Evolutionary conservation across 2,797 vertebrate genomes (phyloP).

Genomic region (Benthosema pterotum): DNA sequence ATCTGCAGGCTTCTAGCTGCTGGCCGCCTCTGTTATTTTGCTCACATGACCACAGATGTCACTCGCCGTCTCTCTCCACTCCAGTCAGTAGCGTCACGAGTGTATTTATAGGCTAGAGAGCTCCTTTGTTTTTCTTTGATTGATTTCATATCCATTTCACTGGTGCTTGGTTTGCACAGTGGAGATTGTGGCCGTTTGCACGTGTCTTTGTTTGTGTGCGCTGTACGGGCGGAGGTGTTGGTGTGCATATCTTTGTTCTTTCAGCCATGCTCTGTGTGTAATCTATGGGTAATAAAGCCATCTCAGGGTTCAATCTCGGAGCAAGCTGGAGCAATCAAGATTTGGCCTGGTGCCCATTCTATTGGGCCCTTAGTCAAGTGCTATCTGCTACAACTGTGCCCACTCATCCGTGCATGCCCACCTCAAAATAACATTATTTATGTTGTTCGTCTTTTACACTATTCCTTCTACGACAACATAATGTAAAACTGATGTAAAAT

Average conservation of each 20-base stretch:
- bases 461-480: slow-evolving; percentile 32
- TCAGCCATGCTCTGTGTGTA: slow-evolving; percentile 33
- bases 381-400: slow-evolving; percentile 32
- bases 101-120: background rate
- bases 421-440: slow-evolving; percentile 38
- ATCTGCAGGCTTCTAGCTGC: background rate
- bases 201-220: slow-evolving; percentile 6
- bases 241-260: slow-evolving; percentile 11
- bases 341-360: slow-evolving; percentile 35
- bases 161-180: slow-evolving; percentile 34
- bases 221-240: slow-evolving; percentile 14
- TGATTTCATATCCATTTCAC: slow-evolving; percentile 15
- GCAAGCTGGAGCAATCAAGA: slow-evolving; percentile 23
- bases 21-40: slow-evolving; percentile 2
- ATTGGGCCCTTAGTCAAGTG: slow-evolving; percentile 35
- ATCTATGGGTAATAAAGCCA: slow-evolving; percentile 46
- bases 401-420: slow-evolving; percentile 50
- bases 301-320: slow-evolving; percentile 41
- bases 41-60: slow-evolving; percentile 11
- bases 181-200: slow-evolving; percentile 28
- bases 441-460: slow-evolving; percentile 15
- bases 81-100: slow-evolving; percentile 12
- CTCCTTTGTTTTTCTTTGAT: slow-evolving; percentile 29
- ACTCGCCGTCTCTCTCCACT: background rate
- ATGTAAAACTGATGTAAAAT: slow-evolving; percentile 39